Base-by-base conservation (phyloP, 2,113 vertebrate species). In the Scomber japonicus region DNA sequence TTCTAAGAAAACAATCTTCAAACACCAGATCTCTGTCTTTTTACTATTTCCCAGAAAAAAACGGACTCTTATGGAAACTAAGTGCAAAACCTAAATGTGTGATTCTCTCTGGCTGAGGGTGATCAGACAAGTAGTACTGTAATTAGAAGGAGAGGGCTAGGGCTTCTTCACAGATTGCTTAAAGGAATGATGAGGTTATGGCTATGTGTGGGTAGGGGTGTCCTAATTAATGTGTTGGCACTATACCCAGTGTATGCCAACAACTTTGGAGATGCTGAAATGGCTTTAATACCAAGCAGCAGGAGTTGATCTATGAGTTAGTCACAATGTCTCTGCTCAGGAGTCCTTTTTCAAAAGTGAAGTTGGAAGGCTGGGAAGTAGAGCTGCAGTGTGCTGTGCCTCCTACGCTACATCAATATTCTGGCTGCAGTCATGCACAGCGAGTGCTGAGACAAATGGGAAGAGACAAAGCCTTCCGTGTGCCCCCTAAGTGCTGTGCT, bases 381-480 rank as follows among this genome's bases (percentile, higher is more conserved):
- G 71, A 84, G 68, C 74, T 71, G 73, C 68, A 80, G 71, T 24
- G 71, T 71, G 67, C 77, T 85, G 78, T 86, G 64, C 80, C 78
- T 92, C 89, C 69, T 83, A 88, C 73, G 64, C 81, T 88, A 69
- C 80, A 67, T 77, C 90, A 74, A 82, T 71, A 78, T 66, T 83
- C 74, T 81, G 78, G 75, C 80, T 86, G 72, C 84, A 86, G 91
- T 93, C 90, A 92, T 83, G 86, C 89, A 93, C 89, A 80, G 66
- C 0, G 44, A 91, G 77, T 59, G 62, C 72, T 71, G 88, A 93
- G 88, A 91, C 89, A 94, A 93, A 94, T 92, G 63, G 72, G 83
- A 94, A 89, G 83, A 87, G 92, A 94, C 93, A 94, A 94, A 93
- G 90, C 89, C 87, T 91, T 93, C 88, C 84, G 81, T 82, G 88